A percentile compares a stretch with the other conserved stretches of the same genome.
phyloP scores from a whole-genome alignment of 2,888 invertebrate genomes.

The Caenorhabditis plicata region DNA sequence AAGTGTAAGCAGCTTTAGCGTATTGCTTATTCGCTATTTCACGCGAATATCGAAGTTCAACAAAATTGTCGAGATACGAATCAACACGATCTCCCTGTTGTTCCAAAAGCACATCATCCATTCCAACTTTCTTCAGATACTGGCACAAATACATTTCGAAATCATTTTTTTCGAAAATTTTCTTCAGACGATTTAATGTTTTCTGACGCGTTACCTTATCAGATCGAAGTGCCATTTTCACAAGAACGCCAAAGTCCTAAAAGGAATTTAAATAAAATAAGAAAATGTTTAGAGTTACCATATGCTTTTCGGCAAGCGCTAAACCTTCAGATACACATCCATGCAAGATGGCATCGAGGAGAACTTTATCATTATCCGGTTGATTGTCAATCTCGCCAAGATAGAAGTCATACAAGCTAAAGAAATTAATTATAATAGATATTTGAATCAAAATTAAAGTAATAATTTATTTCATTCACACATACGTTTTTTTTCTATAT shows the following conservation, averaged over 20 bases:
- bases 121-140: conserved; percentile 17
- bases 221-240: conserved; percentile 9
- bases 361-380: conserved; percentile 12
- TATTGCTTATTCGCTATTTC: conserved; percentile 28
- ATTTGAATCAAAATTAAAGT: neutral
- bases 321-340: conserved; percentile 15
- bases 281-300: no score
- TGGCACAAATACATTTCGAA: conserved; percentile 36
- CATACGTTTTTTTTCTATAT: no score
- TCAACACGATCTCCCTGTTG: conserved; percentile 25
- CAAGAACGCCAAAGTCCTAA: conserved; percentile 21
- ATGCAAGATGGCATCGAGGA: conserved; percentile 7
- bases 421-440: neutral
- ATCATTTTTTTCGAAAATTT: conserved; percentile 14
- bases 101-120: conserved; percentile 17
- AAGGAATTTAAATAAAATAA: no score
- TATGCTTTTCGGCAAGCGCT: conserved; percentile 17
- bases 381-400: conserved; percentile 9
- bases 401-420: conserved; percentile 23
- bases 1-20: conserved; percentile 25
- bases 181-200: conserved; percentile 20
- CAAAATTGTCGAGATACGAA: conserved; percentile 26
- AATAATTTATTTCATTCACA: no score
- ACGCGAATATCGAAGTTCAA: conserved; percentile 23
- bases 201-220: conserved; percentile 8